Evolutionary conservation across 2,888 invertebrate genomes (phyloP), one percentile per base, ranked within the genome.

Genomic region (Lymantria monacha): DNA sequence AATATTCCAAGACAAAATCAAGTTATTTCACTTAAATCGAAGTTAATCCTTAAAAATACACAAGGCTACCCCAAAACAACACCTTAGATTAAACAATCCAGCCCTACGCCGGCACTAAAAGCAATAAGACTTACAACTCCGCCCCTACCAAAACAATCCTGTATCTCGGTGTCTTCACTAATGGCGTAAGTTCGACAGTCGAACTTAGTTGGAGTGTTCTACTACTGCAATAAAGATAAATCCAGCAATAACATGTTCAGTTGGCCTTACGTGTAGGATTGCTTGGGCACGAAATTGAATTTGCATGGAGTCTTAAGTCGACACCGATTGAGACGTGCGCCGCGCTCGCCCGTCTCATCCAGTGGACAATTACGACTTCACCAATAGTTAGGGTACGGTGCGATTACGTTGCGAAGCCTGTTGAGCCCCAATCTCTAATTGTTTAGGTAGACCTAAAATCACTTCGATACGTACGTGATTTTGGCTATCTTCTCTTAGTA

Each of bases 101-200:
- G 80, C 83, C 85, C 83, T 85, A 75, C 71, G 76, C 70, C 70
- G 75, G 78, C 82, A 87, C 85, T 81, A 83, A 89, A 88, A 88
- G 89, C 88, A 88, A 89, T 90, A 91, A 90, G 91, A 90, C 89
- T 91, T 87, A 89, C 87, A 87, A 88, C 86, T 89, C 85, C 81
- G 76, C 81, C 89, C 82, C 85, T 85, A 86, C 83, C 86, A 87
- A 89, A 87, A 89, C 91, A 88, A 87, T 90, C 83, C 87, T 84
- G 89, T 91, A 85, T 89, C 85, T 88, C 86, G 83, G 91, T 88
- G 89, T 90, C 85, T 88, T 89, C 88, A 79, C 89, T 91, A 91
- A 91, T 90, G 89, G 91, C 86, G 79, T 76, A 91, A 91, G 83
- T 90, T 91, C 89, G 90, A 89, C 91, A 88, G 87, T 85, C 88